These are phyloP conservation scores for Myotis brandtii DNA, from an alignment of 2,113 vertebrate species.

Conservation along the genomic window DNA sequence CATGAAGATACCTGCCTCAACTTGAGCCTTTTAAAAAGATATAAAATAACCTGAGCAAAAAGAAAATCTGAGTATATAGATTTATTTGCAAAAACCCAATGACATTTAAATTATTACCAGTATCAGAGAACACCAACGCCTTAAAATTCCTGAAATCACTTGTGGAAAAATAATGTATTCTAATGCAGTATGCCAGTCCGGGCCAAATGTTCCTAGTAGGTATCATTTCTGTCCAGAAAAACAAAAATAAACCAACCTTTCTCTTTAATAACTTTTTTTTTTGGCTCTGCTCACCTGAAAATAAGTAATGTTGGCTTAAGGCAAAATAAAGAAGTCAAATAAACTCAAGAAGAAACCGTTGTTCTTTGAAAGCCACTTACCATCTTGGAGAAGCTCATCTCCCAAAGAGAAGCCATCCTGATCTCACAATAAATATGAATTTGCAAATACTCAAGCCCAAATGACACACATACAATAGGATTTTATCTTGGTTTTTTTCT, in stretches of 20 bases:
- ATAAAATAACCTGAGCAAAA: not conserved
- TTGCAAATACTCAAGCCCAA: not conserved
- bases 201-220: not conserved
- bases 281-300: not conserved
- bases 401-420: not conserved
- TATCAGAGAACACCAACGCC: not conserved
- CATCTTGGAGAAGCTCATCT: not conserved
- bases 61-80: not conserved
- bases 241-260: not conserved
- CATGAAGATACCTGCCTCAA: not conserved
- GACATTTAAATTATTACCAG: not conserved
- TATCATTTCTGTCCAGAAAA: not conserved
- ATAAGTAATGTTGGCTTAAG: conserved; percentile 5
- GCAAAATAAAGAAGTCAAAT: conserved; percentile 31
- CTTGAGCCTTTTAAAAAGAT: not conserved
- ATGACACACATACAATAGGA: not conserved
- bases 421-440: not conserved
- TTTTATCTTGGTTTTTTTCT: not conserved
- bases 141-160: conserved; percentile 28
- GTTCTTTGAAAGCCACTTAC: not conserved
- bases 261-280: conserved; percentile 28
- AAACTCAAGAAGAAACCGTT: conserved; percentile 40
- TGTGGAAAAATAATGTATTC: not conserved
- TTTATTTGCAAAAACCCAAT: not conserved
- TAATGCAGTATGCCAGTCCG: not conserved